phyloP scores from a whole-genome alignment of 1,140 invertebrate genomes.

The Ceratosolen fusciceps region DNA sequence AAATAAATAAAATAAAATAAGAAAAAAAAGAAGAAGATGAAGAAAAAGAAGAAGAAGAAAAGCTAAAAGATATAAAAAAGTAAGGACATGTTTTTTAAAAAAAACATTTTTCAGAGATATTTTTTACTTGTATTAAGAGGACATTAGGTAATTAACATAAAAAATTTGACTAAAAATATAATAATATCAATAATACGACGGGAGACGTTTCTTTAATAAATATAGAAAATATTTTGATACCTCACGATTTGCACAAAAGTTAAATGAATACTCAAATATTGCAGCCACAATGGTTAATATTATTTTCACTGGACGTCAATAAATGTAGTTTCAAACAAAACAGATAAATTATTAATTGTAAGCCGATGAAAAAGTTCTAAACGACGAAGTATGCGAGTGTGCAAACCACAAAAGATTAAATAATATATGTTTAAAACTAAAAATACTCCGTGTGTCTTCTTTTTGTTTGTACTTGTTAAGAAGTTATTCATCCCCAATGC shows the following conservation, averaged over 20 bases:
- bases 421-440: constrained; percentile 70
- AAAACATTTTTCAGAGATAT: constrained; percentile 37
- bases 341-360: constrained; percentile 58
- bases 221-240: constrained; percentile 70
- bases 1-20: too few relatives aligned
- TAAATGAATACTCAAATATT: constrained; percentile 55
- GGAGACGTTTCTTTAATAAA: constrained; percentile 51
- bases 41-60: too few relatives aligned
- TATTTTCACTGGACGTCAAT: constrained; percentile 63
- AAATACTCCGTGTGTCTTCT: constrained; percentile 35
- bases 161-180: constrained; percentile 40
- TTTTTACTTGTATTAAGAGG: constrained; percentile 18
- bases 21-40: too few relatives aligned
- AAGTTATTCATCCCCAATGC: too few relatives aligned
- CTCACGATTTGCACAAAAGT: constrained; percentile 66
- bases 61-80: too few relatives aligned
- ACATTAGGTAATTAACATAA: constrained; percentile 21
- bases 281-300: constrained; percentile 63
- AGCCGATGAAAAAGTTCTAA: constrained; percentile 53
- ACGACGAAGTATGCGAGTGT: constrained; percentile 60
- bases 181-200: constrained; percentile 31
- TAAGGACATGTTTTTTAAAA: neutral
- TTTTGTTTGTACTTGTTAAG: too few relatives aligned
- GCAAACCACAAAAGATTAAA: constrained; percentile 65
- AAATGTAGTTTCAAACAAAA: constrained; percentile 62